Evolutionary conservation across 2,113 vertebrate species (phyloP).

Genomic region (Periophthalmodon schlosseri): DNA sequence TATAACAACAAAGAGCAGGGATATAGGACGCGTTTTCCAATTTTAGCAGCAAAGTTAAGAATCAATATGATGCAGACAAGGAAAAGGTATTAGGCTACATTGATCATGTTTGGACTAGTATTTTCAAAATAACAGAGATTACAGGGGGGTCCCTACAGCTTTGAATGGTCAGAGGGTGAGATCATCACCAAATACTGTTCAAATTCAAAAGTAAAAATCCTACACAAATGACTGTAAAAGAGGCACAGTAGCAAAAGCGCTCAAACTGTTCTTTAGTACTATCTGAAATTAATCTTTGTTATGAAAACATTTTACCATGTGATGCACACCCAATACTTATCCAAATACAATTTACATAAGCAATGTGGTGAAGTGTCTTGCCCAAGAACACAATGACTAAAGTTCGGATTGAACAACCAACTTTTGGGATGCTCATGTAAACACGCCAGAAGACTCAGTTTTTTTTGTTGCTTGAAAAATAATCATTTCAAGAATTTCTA

Average conservation of each 20-base stretch:
- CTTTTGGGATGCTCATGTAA: neutral
- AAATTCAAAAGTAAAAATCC: too few relatives aligned
- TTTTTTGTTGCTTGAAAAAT: too few relatives aligned
- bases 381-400: neutral
- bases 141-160: too few relatives aligned
- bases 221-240: too few relatives aligned
- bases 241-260: too few relatives aligned
- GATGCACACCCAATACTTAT: neutral
- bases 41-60: slow-evolving; percentile 53
- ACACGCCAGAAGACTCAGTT: too few relatives aligned
- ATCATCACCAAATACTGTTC: too few relatives aligned
- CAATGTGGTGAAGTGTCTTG: neutral
- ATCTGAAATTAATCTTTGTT: too few relatives aligned
- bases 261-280: too few relatives aligned
- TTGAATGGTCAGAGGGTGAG: too few relatives aligned
- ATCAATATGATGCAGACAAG: slow-evolving; percentile 47
- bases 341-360: neutral
- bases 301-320: too few relatives aligned
- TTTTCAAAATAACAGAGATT: slow-evolving; percentile 6
- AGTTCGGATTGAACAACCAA: neutral
- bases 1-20: slow-evolving; percentile 28
- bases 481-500: too few relatives aligned
- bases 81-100: slow-evolving; percentile 33
- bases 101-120: slow-evolving; percentile 26
- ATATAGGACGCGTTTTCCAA: slow-evolving; percentile 33